phyloP scores from a whole-genome alignment of 2,113 vertebrate species.

The Castor canadensis region DNA sequence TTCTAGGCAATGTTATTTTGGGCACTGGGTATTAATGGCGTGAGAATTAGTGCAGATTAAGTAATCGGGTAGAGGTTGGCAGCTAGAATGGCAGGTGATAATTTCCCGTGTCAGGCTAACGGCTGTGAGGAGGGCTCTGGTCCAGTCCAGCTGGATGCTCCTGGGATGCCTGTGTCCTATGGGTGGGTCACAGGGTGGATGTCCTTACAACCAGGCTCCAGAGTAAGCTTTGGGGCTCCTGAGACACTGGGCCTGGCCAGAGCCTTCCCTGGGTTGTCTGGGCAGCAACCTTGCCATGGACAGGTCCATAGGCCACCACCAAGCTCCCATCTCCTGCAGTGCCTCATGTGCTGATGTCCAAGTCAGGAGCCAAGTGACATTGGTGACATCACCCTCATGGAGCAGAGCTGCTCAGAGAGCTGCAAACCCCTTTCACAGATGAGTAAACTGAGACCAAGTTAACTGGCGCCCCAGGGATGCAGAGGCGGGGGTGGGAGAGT shows the following conservation, averaged over 20 bases:
- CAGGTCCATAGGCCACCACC: background rate
- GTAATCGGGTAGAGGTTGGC: background rate
- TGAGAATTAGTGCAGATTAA: constrained; percentile 42
- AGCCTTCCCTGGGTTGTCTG: background rate
- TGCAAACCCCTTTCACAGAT: background rate
- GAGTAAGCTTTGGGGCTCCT: background rate
- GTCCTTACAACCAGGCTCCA: background rate
- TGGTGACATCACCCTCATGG: fast-evolving
- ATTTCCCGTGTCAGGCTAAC: background rate
- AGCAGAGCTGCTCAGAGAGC: background rate
- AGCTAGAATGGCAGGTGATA: background rate
- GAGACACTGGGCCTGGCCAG: background rate
- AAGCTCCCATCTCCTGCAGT: fast-evolving
- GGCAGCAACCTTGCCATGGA: too few species aligned
- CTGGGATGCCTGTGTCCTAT: background rate
- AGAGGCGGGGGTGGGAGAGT: fast-evolving
- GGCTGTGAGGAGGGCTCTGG: background rate
- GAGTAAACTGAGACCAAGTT: background rate
- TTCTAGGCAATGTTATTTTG: constrained; percentile 54
- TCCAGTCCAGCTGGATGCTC: background rate
- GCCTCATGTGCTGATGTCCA: fast-evolving
- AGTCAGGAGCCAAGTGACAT: fast-evolving
- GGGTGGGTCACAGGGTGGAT: background rate
- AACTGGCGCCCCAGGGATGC: background rate
- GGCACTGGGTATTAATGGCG: background rate